Evolutionary conservation across 2,797 vertebrate species (phyloP), one percentile per base, ranked within the genome.

Genomic region (Thripadectes ignobilis): DNA sequence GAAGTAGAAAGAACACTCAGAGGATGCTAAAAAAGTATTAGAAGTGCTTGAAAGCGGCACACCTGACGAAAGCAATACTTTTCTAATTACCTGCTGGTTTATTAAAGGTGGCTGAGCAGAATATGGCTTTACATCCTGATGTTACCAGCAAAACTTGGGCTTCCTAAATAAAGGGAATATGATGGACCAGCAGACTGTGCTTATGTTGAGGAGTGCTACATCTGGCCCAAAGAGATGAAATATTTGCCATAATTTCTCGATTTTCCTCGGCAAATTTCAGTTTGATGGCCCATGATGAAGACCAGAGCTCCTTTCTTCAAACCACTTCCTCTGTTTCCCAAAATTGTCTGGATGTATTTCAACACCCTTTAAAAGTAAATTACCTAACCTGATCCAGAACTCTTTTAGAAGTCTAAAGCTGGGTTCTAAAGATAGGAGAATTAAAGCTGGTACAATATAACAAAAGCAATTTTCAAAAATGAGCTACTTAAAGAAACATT

Each of bases 11-110:
- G 68, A 93, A 80, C 32, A 26, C 85, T 92, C 85, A 30, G 55
- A 92, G 32, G 66, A 86, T 32, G 39, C 3, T 78, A 62, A 66
- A 65, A 36, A 68, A 92, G 58, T 84, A 94, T 54, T 77, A 92
- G 89, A 88, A 88, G 74, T 55, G 45, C 76, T 71, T 5, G 3
- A 81, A 81, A 55, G 36, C 14, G 59, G 52, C 74, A 88, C 79
- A 78, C 27, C 49, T 61, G 58, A 92, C 76, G 79, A 94, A 91
- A 87, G 69, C 73, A 89, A n/a, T 63, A 76, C 54, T 92, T 88
- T 62, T 69, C 54, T 86, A 84, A 88, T 75, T 77, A 69, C 45
- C 36, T 63, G 32, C 15, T 83, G 52, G 46, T 61, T 66, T 43
- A 51, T 72, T 94, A 72, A 72, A 92, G 49, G 12, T 62, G 75